phyloP scores from a whole-genome alignment of 2,888 invertebrate species.

The Drosophila anomalata region DNA sequence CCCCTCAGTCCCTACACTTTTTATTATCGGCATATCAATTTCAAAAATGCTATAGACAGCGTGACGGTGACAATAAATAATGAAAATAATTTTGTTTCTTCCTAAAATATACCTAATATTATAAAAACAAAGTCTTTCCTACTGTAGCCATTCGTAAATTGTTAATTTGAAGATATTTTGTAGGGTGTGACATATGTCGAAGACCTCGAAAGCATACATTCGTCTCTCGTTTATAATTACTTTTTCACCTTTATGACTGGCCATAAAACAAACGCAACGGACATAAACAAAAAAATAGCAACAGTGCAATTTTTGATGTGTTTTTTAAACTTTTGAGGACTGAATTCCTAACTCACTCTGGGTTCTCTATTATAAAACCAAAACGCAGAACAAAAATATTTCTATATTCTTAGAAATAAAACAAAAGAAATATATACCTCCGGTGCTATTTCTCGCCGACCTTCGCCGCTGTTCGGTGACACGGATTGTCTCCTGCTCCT shows the following conservation, averaged over 20 bases:
- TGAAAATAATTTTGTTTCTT: no score
- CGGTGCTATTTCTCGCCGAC: conserved; percentile 85
- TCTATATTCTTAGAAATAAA: no score
- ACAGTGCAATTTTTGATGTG: conserved; percentile 6
- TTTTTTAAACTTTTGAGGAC: conserved; percentile 1
- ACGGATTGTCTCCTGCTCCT: conserved; percentile 88
- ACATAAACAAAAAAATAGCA: conserved; percentile 11
- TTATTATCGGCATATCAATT: conserved; percentile 47
- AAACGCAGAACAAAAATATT: not conserved
- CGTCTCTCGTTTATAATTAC: conserved; percentile 13
- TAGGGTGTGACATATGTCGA: conserved; percentile 6
- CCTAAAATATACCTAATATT: no score
- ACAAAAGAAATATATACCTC: conserved; percentile 73
- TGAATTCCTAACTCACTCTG: not conserved
- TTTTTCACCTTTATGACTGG: conserved; percentile 12
- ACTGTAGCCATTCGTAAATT: not conserved
- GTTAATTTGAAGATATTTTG: not conserved
- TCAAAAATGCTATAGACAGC: not conserved
- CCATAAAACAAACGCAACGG: conserved; percentile 20
- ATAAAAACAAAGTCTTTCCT: not conserved
- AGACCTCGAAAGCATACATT: not conserved
- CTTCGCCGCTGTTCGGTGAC: conserved; percentile 85
- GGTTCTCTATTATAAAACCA: not conserved
- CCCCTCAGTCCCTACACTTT: conserved; percentile 25
- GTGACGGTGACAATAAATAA: not conserved